phyloP scores from a whole-genome alignment of 2,797 vertebrate species.

The Chloroceryle inda region DNA sequence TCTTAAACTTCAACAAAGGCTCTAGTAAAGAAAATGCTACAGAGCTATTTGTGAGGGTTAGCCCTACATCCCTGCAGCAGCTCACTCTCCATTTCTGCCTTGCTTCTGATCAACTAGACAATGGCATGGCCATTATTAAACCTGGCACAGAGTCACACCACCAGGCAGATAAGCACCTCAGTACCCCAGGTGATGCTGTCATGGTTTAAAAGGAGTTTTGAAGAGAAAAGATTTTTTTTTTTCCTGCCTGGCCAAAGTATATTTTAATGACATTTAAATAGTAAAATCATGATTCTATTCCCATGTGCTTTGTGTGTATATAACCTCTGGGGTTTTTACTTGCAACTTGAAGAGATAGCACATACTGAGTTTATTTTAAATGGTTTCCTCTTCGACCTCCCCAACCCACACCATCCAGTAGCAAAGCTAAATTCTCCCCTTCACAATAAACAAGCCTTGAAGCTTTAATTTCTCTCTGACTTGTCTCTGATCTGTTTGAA shows the following conservation, averaged over 20 bases:
- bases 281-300: not conserved
- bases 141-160: not conserved
- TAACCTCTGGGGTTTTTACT: not conserved
- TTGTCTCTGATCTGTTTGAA: constrained; percentile 57
- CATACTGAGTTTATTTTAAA: not conserved
- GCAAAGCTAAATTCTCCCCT: not conserved
- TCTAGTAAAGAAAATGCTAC: not conserved
- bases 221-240: not conserved
- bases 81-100: not conserved
- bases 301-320: not conserved
- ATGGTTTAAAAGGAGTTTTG: not conserved
- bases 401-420: not conserved
- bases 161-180: not conserved
- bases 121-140: not conserved
- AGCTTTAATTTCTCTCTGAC: constrained; percentile 39
- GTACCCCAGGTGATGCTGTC: not conserved
- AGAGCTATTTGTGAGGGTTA: not conserved
- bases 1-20: not conserved
- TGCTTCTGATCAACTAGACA: not conserved
- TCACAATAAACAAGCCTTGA: constrained; percentile 20
- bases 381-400: not conserved
- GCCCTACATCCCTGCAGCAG: not conserved
- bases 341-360: not conserved
- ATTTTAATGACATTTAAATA: constrained; percentile 3
- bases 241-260: not conserved